phyloP scores from a whole-genome alignment of 1,140 invertebrate genomes.

The Zophobas morio region DNA sequence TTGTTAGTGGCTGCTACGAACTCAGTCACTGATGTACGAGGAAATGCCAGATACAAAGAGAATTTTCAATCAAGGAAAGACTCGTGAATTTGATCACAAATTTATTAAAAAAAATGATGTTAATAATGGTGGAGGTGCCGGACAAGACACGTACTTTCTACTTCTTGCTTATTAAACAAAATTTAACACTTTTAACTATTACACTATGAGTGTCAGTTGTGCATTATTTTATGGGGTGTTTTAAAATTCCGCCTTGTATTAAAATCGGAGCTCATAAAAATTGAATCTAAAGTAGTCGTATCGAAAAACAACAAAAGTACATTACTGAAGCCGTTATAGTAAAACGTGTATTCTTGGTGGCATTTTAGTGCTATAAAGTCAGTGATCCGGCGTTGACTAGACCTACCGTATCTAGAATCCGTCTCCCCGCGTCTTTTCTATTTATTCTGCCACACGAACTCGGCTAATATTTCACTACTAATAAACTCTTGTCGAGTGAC shows the following conservation, averaged over 20 bases:
- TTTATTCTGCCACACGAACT: slow-evolving; percentile 13
- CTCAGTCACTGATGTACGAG: too few relatives aligned
- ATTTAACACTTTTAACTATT: too few relatives aligned
- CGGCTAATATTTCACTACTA: slow-evolving; percentile 12
- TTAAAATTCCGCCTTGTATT: slow-evolving; percentile 7
- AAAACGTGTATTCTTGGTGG: slow-evolving; percentile 12
- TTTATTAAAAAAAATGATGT: too few relatives aligned
- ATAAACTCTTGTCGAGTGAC: slow-evolving; percentile 13
- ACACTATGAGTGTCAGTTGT: too few relatives aligned
- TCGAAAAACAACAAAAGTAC: slow-evolving; percentile 35
- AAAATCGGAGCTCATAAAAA: slow-evolving; percentile 18
- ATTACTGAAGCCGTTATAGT: slow-evolving; percentile 24
- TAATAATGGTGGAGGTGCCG: too few relatives aligned
- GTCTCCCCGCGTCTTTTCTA: slow-evolving; percentile 5
- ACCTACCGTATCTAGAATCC: background rate
- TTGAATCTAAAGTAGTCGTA: slow-evolving; percentile 6
- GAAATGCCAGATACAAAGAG: too few relatives aligned
- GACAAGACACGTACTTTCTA: too few relatives aligned
- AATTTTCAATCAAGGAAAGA: too few relatives aligned
- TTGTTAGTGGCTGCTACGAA: too few relatives aligned
- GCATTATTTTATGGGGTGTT: background rate
- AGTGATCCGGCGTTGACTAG: background rate
- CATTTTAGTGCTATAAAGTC: background rate
- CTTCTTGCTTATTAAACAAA: too few relatives aligned
- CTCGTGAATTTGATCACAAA: too few relatives aligned